Evolutionary conservation across 2,113 vertebrate species (phyloP), one percentile per base, ranked within the genome.

Genomic region (Menidia beryllina): DNA sequence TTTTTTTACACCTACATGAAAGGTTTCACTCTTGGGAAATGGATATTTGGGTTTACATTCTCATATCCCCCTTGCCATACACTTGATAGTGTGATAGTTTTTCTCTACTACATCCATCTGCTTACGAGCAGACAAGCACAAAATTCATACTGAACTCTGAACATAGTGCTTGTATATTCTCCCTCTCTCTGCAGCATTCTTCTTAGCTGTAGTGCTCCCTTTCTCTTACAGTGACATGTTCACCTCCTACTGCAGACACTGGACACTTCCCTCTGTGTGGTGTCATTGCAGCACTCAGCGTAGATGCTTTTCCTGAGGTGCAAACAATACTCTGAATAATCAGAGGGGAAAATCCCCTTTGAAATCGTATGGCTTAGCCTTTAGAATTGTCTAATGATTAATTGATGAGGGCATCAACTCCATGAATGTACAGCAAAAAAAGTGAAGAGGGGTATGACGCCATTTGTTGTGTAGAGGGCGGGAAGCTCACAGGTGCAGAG

Each of bases 1-100:
- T 69, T 83, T 78, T n/a, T 36, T 84, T 66, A 24, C 67, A 84
- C 70, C 72, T 79, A 69, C 66, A 64, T 53, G 61, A 72, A 63
- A 59, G 48, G 72, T 59, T 64, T 66, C 56, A 60, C 66, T 74
- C 64, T 74, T 57, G 72, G 43, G 11, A 49, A 59, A 64, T 56
- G 7, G 45, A 54, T 75, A 69, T 81, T 57, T 60, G n/a, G 26
- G 26, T 48, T 70, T 54, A 7, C 6, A 11, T 26, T 61, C 17
- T 57, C 2, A 7, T 6, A 12, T 30, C 17, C 20, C 36, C 20
- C 11, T 34, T 7, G 4, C 36, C 34, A 57, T 45, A 30, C 17
- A 30, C 58, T 24, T 62, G 38, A 56, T 70, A 26, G 48, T 39
- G 5, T 60, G 8, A 25, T 60, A 19, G 60, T 65, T 65, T 3